Base-by-base conservation (phyloP, 2,888 invertebrate genomes). In the Drosophila leonis region DNA sequence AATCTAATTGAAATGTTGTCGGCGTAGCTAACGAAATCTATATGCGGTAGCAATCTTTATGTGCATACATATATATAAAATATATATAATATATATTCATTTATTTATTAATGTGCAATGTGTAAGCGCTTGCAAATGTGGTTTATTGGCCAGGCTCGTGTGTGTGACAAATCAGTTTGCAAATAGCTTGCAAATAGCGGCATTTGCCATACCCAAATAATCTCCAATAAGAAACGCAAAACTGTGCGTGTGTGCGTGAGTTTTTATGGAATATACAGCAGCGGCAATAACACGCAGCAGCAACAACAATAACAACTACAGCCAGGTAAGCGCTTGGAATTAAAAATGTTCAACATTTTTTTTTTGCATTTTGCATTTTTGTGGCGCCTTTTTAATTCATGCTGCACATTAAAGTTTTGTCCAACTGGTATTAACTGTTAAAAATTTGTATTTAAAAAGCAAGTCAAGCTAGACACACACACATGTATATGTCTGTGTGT, bases 391-490 rank as follows among this genome's bases (percentile, higher is more conserved):
- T 59, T 48, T 39, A n/a, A 12, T 46, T 9, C 27, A 29, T 7
- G 46, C 69, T 71, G 66, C 72, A 76, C 83, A 88, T 90, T 90
- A 79, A 74, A 77, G 77, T 3, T 83, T 73, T 65, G 78, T 75
- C 77, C 80, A 90, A 87, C 87, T 77, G 83, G 90, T 82, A 78
- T 88, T 89, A 85, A 90, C 90, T 83, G 90, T 88, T 87, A 80
- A 88, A 88, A 88, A 80, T 83, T 80, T 33, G 70, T 83, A 83
- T 88, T 85, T 83, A 78, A 80, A 62, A 60, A 66, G 65, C 44
- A 74, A 67, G 57, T 35, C 65, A 62, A 68, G 66, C 41, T 73
- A 86, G 72, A 87, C 65, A 77, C 77, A 15, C 18, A 48, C 8
- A 8, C 13, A 35, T 56, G 20, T 71, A 56, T 77, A 46, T 72